Evolutionary conservation across 2,113 vertebrate species (phyloP).

Genomic region (Raja brachyura): DNA sequence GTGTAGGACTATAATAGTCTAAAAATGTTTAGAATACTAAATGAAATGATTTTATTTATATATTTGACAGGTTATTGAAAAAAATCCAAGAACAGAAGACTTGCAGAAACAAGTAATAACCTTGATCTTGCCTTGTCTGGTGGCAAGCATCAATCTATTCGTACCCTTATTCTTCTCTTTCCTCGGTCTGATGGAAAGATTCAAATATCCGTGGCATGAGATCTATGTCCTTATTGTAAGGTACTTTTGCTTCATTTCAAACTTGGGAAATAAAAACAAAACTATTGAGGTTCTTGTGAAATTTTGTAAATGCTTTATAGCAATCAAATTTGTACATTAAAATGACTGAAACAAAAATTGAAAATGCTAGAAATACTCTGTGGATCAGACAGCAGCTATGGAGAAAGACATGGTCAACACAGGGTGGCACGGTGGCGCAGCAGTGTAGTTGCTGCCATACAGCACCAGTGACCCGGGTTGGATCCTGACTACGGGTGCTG

Average conservation of each 20-base stretch:
- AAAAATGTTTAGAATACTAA: background rate
- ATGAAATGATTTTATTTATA: background rate
- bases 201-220: constrained; percentile 63
- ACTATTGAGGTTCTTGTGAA: background rate
- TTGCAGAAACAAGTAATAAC: constrained; percentile 57
- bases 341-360: background rate
- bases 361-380: too few species aligned
- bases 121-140: constrained; percentile 70
- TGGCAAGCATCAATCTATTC: constrained; percentile 73
- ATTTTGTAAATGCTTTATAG: background rate
- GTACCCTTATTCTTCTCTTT: constrained; percentile 75
- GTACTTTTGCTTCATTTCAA: constrained; percentile 49
- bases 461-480: too few species aligned
- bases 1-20: background rate
- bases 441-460: too few species aligned
- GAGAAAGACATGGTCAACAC: too few species aligned
- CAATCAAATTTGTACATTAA: background rate
- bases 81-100: background rate
- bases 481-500: too few species aligned
- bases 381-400: too few species aligned
- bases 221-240: constrained; percentile 72
- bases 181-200: constrained; percentile 72
- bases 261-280: too few species aligned
- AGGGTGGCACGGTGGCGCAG: too few species aligned
- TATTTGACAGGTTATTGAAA: background rate